Evolutionary conservation across 2,888 invertebrate species (phyloP), one percentile per base, ranked within the genome.

Genomic region (Pasiphila rectangulata): DNA sequence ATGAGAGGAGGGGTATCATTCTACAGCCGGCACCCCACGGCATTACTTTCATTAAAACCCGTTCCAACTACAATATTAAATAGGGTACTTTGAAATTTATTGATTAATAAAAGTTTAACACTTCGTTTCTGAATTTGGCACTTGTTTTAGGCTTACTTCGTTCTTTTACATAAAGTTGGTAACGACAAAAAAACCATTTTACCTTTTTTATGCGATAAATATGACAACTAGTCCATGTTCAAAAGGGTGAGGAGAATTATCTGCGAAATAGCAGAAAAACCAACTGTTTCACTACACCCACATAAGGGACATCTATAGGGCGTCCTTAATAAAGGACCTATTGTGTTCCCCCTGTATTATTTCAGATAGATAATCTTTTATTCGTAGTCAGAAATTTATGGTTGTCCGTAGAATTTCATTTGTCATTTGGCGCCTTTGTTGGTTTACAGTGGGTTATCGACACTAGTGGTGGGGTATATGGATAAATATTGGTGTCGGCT

Each of bases 291-390:
- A 34, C 36, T 41, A 58, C 60, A 57, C 67, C 67, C 66, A 67
- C 66, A 63, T 57, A 57, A 52, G 46, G 54, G 67, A 61, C 47
- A 61, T 54, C 62, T 63, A 69, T 60, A 65, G 70, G 68, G 64
- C 67, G 68, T 62, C 63, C 69, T 72, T 80, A 81, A 83, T 84
- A 85, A 83, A 80, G 79, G 69, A 50, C 67, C 80, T 69, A 83
- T 86, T 85, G 84, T 84, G 63, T 71, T 80, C 74, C 78, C 84
- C 82, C 79, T 61, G 72, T 80, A 83, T 83, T 84, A 84, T 85
- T 82, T 75, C 81, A 68, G 65, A 74, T 85, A 83, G 84, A 86
- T 86, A 84, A 85, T 86, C 79, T 84, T 84, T 84, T 85, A 83
- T 83, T 72, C 77, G 64, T 60, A 59, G 70, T 77, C 73, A 80